These are phyloP conservation scores for Pogonophryne albipinna DNA, from an alignment of 2,797 vertebrate genomes.

Conservation along the genomic window DNA sequence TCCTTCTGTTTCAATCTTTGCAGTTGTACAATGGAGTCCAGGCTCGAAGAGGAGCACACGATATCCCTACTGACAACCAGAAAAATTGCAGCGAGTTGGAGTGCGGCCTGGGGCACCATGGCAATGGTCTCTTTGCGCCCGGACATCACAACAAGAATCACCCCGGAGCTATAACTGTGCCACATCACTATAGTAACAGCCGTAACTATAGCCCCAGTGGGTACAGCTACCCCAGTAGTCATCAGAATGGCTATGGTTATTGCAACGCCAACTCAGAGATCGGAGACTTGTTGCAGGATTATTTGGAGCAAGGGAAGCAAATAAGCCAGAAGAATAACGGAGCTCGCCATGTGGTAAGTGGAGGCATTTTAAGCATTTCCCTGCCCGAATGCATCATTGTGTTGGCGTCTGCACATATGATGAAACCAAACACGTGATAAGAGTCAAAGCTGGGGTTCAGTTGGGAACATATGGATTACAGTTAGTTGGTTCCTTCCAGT, in stretches of 20 bases:
- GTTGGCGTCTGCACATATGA: slow-evolving; percentile 54
- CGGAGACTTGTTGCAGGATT: slow-evolving; percentile 83
- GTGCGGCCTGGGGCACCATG: slow-evolving; percentile 58
- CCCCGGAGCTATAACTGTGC: slow-evolving; percentile 32
- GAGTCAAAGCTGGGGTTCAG: slow-evolving; percentile 52
- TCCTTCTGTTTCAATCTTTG: slow-evolving; percentile 53
- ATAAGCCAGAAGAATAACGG: slow-evolving; percentile 80
- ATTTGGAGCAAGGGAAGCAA: slow-evolving; percentile 77
- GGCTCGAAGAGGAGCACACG: slow-evolving; percentile 90
- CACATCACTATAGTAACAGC: slow-evolving; percentile 59
- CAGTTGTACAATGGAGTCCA: slow-evolving; percentile 97
- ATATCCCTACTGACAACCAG: slow-evolving; percentile 72
- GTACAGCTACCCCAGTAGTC: slow-evolving; percentile 56
- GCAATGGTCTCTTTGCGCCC: slow-evolving; percentile 50
- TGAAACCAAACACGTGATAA: slow-evolving; percentile 60
- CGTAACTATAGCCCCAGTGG: slow-evolving; percentile 58
- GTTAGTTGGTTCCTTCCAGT: slow-evolving; percentile 61
- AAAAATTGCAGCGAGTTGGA: slow-evolving; percentile 75
- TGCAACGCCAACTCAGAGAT: slow-evolving; percentile 72
- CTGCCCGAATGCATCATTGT: slow-evolving; percentile 31
- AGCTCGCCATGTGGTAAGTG: slow-evolving; percentile 89
- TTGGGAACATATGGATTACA: slow-evolving; percentile 70
- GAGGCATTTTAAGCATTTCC: slow-evolving; percentile 10
- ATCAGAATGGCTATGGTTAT: slow-evolving; percentile 66
- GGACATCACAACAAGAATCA: slow-evolving; percentile 52